Evolutionary conservation across 2,113 vertebrate species (phyloP), one percentile per base, ranked within the genome.

Genomic region (Colistium nudipinnis): DNA sequence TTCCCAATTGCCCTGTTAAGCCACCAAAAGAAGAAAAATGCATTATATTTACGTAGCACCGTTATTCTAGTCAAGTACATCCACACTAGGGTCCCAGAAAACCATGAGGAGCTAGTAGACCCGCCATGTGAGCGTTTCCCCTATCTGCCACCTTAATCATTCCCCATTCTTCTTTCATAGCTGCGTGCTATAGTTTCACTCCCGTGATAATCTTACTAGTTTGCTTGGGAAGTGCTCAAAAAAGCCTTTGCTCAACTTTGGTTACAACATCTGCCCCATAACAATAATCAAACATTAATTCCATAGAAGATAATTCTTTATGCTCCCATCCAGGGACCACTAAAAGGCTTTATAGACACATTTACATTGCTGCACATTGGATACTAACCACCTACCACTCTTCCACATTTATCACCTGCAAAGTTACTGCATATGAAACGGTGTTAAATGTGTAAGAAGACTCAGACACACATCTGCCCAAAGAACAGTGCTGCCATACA

Each of bases 261-360:
- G 31, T 52, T 68, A 38, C 8, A 44, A 44, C 19, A 53, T 68
- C 24, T 52, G 36, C 61, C 36, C 36, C 9, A 52, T 41, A 54
- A 48, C 13, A 67, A 49, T 53, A 59, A 52, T 52, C 7, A 70
- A 51, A 20, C 24, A 63, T 56, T 56, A 51, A 51, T 62, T 51
- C 35, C 51, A 56, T 17, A 35, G 24, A 65, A 22, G 10, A 60
- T 41, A 16, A 43, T 16, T 49, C 16, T 60, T 49, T 41, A n/a
- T 49, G 19, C 4, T 64, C 9, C 22, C 13, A 36, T 38, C 28
- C 20, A 28, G 27, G 13, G 35, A 43, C 41, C 33, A 25, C n/a
- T 24, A 60, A 60, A 60, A 49, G 55, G 25, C 45, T 59, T 70
- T 51, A 38, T 36, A 43, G 36, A 39, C 24, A 47, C 17, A 24